These are phyloP conservation scores for Capreolus pygargus DNA, from an alignment of 2,113 vertebrate genomes.

Conservation along the genomic window DNA sequence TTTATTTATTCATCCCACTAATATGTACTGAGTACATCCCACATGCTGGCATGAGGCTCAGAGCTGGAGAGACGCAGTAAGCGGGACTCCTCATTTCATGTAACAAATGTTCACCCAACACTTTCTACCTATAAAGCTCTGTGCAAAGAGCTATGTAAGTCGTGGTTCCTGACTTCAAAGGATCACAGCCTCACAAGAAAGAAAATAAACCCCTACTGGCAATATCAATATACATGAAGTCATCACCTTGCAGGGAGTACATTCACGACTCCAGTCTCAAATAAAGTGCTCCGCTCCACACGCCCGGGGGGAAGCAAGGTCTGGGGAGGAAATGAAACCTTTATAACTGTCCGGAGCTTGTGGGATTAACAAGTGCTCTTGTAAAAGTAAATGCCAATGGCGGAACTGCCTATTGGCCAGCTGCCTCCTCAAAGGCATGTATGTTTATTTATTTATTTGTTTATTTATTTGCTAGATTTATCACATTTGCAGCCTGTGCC, in stretches of 20 bases:
- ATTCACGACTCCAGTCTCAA: slow-evolving; percentile 34
- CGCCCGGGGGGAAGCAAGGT: neutral
- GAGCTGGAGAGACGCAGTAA: neutral
- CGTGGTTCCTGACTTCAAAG: slow-evolving; percentile 38
- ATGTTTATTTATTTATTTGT: slow-evolving; percentile 75
- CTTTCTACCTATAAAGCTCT: neutral
- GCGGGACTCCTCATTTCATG: neutral
- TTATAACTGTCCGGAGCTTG: slow-evolving; percentile 56
- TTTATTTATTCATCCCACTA: neutral
- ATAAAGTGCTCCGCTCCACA: neutral
- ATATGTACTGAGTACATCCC: neutral
- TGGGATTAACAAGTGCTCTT: slow-evolving; percentile 69
- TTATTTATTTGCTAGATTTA: slow-evolving; percentile 73
- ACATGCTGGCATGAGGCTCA: accelerated
- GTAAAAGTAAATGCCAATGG: slow-evolving; percentile 63
- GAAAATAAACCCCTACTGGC: slow-evolving; percentile 53
- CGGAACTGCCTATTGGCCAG: slow-evolving; percentile 26
- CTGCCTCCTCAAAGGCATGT: slow-evolving; percentile 43
- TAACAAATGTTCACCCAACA: neutral
- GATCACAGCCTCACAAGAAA: slow-evolving; percentile 49
- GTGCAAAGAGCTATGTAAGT: neutral
- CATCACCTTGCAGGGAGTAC: slow-evolving; percentile 44
- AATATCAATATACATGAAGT: slow-evolving; percentile 65
- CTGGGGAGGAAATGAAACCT: slow-evolving; percentile 56
- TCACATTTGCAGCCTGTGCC: slow-evolving; percentile 62